Conservation (phyloP, 2,797 vertebrate genomes). For the Malurus splendens region DNA sequence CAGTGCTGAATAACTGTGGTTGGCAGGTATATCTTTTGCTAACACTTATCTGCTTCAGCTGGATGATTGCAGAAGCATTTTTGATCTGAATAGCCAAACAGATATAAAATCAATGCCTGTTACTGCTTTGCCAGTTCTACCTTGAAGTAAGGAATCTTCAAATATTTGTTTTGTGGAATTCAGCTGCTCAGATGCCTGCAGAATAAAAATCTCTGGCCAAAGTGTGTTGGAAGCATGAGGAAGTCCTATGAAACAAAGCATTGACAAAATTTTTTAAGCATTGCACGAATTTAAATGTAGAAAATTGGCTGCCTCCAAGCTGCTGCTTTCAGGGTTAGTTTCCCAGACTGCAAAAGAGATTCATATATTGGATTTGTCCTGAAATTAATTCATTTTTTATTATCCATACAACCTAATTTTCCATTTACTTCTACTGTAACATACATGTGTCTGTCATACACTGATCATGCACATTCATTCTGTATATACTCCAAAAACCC, state of each 20-base stretch:
- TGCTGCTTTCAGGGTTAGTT: background rate
- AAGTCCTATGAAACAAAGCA: background rate
- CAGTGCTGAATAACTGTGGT: background rate
- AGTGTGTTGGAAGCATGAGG: background rate
- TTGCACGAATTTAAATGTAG: background rate
- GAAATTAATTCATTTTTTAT: too few relatives aligned
- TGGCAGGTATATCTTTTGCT: background rate
- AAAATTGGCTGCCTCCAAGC: background rate
- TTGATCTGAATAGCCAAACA: background rate
- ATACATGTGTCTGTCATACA: background rate
- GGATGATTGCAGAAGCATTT: background rate
- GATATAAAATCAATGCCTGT: background rate
- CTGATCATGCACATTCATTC: accelerated
- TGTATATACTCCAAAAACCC: background rate
- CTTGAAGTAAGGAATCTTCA: background rate
- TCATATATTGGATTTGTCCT: background rate
- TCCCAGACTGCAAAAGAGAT: background rate
- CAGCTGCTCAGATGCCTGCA: background rate
- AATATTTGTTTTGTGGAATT: background rate
- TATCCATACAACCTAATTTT: background rate
- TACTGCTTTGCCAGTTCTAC: background rate
- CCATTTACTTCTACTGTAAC: background rate
- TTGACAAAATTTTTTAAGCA: background rate
- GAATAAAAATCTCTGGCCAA: background rate
- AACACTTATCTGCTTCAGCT: background rate